Conservation (phyloP, 1,140 invertebrate species). For the Papilio dardanus region DNA sequence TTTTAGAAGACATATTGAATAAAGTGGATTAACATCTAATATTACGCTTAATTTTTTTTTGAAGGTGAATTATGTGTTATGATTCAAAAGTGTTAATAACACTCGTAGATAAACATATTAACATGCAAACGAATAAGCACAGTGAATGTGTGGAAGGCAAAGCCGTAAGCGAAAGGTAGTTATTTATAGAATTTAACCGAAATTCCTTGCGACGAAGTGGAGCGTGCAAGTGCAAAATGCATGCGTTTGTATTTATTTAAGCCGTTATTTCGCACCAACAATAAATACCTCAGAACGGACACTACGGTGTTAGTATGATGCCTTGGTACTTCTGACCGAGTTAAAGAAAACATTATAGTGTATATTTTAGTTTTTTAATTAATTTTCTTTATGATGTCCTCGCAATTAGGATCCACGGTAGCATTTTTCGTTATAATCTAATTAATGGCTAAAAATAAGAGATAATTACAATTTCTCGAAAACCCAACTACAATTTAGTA, state of each 20-base stretch:
- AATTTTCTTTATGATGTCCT: too few species aligned
- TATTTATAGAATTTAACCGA: constrained; percentile 6
- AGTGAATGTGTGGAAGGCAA: not conserved
- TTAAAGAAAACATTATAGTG: not conserved
- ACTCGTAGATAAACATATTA: not conserved
- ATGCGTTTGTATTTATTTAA: not conserved
- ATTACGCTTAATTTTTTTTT: too few species aligned
- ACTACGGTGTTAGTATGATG: too few species aligned
- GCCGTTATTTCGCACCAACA: not conserved
- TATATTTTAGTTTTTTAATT: not conserved
- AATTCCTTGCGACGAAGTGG: not conserved
- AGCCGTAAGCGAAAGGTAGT: not conserved
- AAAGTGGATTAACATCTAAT: too few species aligned
- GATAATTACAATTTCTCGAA: too few species aligned
- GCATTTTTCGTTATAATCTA: too few species aligned
- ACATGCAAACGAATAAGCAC: not conserved
- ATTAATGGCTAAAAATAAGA: too few species aligned
- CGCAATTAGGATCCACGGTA: too few species aligned
- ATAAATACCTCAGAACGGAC: not conserved
- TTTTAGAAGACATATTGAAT: too few species aligned
- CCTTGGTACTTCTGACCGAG: not conserved
- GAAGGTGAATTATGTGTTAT: too few species aligned
- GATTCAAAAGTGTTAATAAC: not conserved
- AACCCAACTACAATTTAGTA: too few species aligned
- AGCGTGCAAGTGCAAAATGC: constrained; percentile 4